phyloP scores from a whole-genome alignment of 2,113 vertebrate genomes.

The Ia io region DNA sequence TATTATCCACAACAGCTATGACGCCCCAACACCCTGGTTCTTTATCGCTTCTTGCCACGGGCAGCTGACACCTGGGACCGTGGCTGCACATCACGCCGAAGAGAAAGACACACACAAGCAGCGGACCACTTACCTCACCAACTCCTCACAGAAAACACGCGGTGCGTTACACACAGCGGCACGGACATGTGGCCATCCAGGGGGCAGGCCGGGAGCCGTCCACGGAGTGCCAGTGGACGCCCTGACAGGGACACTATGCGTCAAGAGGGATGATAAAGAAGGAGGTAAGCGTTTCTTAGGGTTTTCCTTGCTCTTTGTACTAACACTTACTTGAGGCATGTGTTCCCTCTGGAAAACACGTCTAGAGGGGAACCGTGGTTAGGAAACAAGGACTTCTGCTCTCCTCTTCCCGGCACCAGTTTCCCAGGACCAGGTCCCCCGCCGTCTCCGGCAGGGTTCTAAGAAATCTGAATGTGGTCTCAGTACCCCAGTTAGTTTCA shows the following conservation, averaged over 20 bases:
- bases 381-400: neutral
- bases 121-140: neutral
- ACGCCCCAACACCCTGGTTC: neutral
- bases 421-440: neutral
- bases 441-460: neutral
- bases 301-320: neutral
- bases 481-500: rapidly evolving
- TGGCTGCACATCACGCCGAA: rapidly evolving
- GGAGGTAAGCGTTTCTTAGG: neutral
- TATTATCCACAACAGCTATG: rapidly evolving
- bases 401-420: neutral
- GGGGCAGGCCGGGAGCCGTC: neutral
- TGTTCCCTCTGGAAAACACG: neutral
- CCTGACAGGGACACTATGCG: too few species aligned
- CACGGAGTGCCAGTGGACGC: neutral
- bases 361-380: neutral
- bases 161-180: too few species aligned
- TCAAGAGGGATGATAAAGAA: neutral
- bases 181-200: rapidly evolving
- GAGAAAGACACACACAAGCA: rapidly evolving
- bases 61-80: neutral
- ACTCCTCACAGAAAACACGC: rapidly evolving
- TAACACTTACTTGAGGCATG: neutral
- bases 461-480: neutral
- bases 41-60: rapidly evolving